Base-by-base conservation (phyloP, 2,113 vertebrate genomes). In the Ceyx margarethae region DNA sequence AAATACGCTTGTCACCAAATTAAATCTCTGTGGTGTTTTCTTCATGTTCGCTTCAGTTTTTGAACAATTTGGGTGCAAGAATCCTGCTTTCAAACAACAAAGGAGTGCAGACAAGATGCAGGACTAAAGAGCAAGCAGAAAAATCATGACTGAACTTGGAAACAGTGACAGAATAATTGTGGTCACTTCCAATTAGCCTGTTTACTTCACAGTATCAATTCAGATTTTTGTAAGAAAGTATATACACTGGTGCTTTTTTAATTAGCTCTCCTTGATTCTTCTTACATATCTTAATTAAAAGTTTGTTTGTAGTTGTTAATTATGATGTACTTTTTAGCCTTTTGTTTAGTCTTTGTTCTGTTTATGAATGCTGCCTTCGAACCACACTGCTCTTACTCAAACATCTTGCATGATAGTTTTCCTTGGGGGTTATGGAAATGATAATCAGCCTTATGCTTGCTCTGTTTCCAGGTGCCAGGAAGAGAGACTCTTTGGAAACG, bases 371-470 rank as follows among this genome's bases (percentile, higher is more conserved):
- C 89, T 93, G 91, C 81, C 37, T 92, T 92, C n/a, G 4, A 95
- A 92, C 84, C 75, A 68, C 87, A 26, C 35, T 92, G 85, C 87
- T 93, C 89, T 94, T 95, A 90, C 92, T 91, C 86, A 80, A 31
- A 85, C 89, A 89, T 95, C 91, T 96, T 93, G 94, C 94, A 85
- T 19, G 91, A 57, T 87, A 56, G 84, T 95, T 95, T 95, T 92
- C 95, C 92, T 92, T 93, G 85, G 92, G 95, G 95, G 77, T 95
- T 96, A 95, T 3, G 13, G 80, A 90, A 92, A 94, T 93, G 85
- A 94, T 96, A 95, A 94, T 94, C 87, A 94, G 94, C 95, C 90
- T 95, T 95, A 92, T 91, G 89, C 91, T 91, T 92, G 72, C 80
- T 89, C 87, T 90, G 85, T 91, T 91, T 95, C 94, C 89, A 95